phyloP scores from a whole-genome alignment of 2,797 vertebrate species.

The Leucoraja ocellata region DNA sequence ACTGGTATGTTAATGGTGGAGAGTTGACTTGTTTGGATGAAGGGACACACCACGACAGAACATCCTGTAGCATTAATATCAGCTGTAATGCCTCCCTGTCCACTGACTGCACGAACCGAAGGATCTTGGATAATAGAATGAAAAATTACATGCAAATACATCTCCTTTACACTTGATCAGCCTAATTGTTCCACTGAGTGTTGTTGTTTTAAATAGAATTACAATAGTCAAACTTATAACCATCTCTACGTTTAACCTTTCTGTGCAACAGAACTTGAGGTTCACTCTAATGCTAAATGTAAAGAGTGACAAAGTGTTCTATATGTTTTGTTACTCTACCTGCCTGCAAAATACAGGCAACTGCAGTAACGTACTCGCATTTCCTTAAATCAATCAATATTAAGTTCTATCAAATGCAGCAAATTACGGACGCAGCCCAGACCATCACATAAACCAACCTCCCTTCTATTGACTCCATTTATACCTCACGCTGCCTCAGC shows the following conservation, averaged over 20 bases:
- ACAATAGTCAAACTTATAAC: background rate
- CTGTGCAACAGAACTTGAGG: background rate
- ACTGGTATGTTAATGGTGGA: background rate
- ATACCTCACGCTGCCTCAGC: too few relatives aligned
- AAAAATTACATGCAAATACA: background rate
- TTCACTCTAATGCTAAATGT: background rate
- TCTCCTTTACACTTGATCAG: background rate
- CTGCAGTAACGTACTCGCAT: background rate
- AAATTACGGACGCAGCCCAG: too few relatives aligned
- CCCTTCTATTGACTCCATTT: too few relatives aligned
- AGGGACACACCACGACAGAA: constrained; percentile 5
- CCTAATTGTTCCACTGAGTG: background rate
- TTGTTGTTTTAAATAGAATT: background rate
- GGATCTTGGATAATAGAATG: background rate
- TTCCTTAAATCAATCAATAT: background rate
- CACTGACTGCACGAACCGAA: background rate
- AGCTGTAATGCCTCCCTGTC: background rate
- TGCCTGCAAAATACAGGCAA: background rate
- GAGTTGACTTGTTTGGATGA: background rate
- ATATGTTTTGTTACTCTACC: background rate
- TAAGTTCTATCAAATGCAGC: background rate
- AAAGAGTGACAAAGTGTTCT: background rate
- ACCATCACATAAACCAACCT: too few relatives aligned
- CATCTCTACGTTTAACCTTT: background rate
- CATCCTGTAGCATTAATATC: background rate